Evolutionary conservation across 2,888 invertebrate genomes (phyloP).

Genomic region (Drosophila bunnanda): DNA sequence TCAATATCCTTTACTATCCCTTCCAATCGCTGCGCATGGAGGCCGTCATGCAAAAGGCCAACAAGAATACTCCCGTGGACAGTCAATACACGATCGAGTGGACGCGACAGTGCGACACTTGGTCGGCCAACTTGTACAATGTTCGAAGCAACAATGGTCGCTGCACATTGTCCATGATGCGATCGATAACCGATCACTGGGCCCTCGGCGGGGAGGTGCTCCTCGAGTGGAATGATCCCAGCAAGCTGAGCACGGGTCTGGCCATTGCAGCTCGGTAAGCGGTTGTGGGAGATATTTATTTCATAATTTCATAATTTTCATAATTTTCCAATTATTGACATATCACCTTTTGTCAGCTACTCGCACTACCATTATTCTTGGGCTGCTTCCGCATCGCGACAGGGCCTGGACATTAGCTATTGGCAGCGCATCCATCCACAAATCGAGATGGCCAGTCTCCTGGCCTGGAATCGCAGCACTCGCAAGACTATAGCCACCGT

Average conservation of each 20-base stretch:
- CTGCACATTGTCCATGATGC: conserved; percentile 81
- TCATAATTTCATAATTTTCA: no score
- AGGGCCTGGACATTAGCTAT: conserved; percentile 83
- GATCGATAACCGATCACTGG: conserved; percentile 78
- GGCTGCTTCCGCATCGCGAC: conserved; percentile 80
- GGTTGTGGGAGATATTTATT: not conserved
- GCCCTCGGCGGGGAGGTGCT: conserved; percentile 82
- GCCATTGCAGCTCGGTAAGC: conserved; percentile 80
- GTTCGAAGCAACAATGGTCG: conserved; percentile 76
- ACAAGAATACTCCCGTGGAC: conserved; percentile 61
- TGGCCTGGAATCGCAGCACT: conserved; percentile 79
- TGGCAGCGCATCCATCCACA: conserved; percentile 83
- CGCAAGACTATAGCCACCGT: conserved; percentile 82
- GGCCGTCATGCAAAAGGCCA: conserved; percentile 75
- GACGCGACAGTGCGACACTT: conserved; percentile 74
- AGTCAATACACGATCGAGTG: conserved; percentile 78
- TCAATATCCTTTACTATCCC: conserved; percentile 82
- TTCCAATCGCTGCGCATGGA: conserved; percentile 73
- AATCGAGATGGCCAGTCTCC: conserved; percentile 82
- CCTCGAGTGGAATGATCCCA: conserved; percentile 80
- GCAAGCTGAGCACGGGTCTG: conserved; percentile 63
- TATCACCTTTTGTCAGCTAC: conserved; percentile 63
- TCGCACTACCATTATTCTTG: conserved; percentile 74
- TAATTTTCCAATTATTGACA: no score
- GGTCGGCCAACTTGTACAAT: conserved; percentile 81